phyloP scores from a whole-genome alignment of 2,888 invertebrate genomes.

The Xestia c-nigrum region DNA sequence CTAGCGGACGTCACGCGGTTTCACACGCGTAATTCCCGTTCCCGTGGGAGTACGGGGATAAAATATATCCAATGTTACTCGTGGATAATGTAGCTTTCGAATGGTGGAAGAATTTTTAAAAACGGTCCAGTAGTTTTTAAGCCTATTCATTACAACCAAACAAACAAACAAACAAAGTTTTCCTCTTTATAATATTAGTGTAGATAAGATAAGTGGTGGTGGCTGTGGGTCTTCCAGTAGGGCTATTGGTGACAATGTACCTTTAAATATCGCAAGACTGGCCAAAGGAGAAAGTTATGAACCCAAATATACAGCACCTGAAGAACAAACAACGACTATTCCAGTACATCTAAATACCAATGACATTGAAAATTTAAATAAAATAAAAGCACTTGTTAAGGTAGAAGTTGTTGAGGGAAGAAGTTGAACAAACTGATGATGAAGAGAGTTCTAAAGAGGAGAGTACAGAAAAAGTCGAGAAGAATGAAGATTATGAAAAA shows the following conservation, averaged over 20 bases:
- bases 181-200: too few species aligned
- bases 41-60: too few species aligned
- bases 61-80: too few species aligned
- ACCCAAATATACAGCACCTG: constrained; percentile 55
- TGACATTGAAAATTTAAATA: constrained; percentile 78
- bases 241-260: constrained; percentile 85
- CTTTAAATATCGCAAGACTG: constrained; percentile 87
- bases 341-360: constrained; percentile 70
- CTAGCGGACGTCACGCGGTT: too few species aligned
- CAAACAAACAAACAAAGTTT: too few species aligned
- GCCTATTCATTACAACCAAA: too few species aligned
- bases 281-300: constrained; percentile 69
- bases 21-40: too few species aligned
- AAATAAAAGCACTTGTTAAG: constrained; percentile 71
- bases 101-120: too few species aligned
- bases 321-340: constrained; percentile 62
- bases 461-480: constrained; percentile 29
- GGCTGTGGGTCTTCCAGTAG: too few species aligned
- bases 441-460: constrained; percentile 37
- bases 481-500: constrained; percentile 47
- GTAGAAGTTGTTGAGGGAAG: constrained; percentile 44
- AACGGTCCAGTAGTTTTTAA: too few species aligned
- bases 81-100: too few species aligned
- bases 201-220: too few species aligned
- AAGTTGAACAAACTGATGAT: constrained; percentile 40